Base-by-base conservation (phyloP, 2,797 vertebrate species). In the Poeciliopsis paucimaculata region DNA sequence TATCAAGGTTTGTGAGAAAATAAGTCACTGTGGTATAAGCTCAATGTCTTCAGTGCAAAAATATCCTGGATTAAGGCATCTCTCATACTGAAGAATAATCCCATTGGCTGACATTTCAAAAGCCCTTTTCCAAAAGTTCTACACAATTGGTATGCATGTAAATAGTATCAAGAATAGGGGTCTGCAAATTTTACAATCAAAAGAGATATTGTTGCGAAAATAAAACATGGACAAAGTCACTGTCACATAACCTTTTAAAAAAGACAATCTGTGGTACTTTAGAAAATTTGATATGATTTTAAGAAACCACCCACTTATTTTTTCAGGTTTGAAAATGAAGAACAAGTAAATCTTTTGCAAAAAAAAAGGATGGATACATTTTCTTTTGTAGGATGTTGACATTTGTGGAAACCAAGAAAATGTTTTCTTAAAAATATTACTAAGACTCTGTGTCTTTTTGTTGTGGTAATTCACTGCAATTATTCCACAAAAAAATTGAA, bases 1-100 rank as follows among this genome's bases (percentile, higher is more conserved):
- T 81, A 88, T 91, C 81, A 78, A 76, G 77, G 84, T 87, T 90
- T 83, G 87, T 64, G 31, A 73, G 81, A 76, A 90, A 87, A 92
- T 88, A 84, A 76, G 77, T 89, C 82, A 66, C 68, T 78, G 73
- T 13, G 62, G 77, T 46, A 77, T 78, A 73, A 90, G 66, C 81
- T 89, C 83, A 88, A 72, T 83, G 76, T 84, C 84, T 76, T 72
- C 73, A 81, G 45, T 57, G 76, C 79, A 90, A 85, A 88, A 76
- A 88, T 68, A 77, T 82, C 28, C 75, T 70, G 84, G 88, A 93
- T 92, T 91, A 92, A 87, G 77, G 76, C 82, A 74, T 74, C 74
- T 72, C 84, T 71, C 79, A 73, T 70, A 57, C 41, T 62, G 73
- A 76, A 60, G 75, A 86, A 80, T 82, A 77, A 83, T 82, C 75